Conservation (phyloP, 2,797 vertebrate species). For the Esox lucius region DNA sequence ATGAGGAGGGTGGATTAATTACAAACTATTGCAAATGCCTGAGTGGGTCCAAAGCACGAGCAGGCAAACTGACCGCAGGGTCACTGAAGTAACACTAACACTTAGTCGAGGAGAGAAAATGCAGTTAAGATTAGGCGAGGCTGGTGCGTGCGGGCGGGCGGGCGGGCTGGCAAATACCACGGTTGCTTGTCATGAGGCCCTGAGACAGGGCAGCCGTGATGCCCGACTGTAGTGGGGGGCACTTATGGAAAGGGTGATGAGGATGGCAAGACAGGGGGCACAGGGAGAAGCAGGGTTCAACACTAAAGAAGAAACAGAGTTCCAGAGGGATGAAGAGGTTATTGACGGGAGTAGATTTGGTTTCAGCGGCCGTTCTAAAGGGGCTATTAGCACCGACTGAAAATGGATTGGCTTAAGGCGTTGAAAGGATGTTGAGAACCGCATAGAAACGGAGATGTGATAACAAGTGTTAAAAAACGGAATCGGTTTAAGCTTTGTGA, state of each 20-base stretch:
- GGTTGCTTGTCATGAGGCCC: neutral
- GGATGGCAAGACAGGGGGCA: conserved; percentile 13
- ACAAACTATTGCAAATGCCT: neutral
- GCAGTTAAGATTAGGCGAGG: neutral
- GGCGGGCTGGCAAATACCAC: conserved; percentile 3
- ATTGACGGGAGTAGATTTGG: neutral
- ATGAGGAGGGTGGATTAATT: neutral
- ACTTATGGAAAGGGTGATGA: conserved; percentile 1
- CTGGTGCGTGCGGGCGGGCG: neutral
- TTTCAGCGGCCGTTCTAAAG: neutral
- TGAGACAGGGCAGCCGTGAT: neutral
- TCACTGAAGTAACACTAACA: neutral
- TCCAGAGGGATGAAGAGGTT: neutral
- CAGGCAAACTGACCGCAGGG: neutral
- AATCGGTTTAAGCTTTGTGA: neutral
- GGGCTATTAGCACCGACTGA: neutral
- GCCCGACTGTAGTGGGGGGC: neutral
- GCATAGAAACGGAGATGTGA: neutral
- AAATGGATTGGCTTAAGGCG: neutral
- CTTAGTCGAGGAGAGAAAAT: neutral
- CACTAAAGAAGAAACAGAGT: neutral
- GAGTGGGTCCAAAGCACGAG: neutral
- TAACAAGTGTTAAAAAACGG: neutral
- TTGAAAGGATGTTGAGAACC: neutral
- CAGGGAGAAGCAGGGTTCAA: neutral